Evolutionary conservation across 2,797 vertebrate genomes (phyloP), one percentile per base, ranked within the genome.

Genomic region (Fringilla coelebs): DNA sequence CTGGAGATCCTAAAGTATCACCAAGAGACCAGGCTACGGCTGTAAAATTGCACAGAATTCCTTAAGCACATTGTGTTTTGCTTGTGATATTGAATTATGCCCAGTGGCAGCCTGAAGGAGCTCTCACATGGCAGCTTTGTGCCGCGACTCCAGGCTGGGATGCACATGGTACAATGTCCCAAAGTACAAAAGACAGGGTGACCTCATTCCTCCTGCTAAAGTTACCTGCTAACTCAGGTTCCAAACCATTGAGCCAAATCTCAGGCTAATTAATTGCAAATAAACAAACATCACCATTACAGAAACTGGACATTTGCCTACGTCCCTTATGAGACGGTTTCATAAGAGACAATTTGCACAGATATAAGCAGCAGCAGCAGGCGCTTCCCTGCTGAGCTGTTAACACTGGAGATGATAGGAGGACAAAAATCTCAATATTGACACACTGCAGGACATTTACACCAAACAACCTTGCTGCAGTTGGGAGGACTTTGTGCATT

Each of bases 181-280:
- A 51, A 65, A 62, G 54, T 34, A 72, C 1, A 6, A 84, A n/a
- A 96, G 29, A 72, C 67, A 48, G n/a, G 13, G 40, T 70, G 76
- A 88, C 67, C 77, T 92, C 80, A 65, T 74, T 93, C 40, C 51
- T 84, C 60, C 82, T 86, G 36, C 62, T 63, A 22, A 90, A 92
- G 83, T 78, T 86, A 86, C 46, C 61, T 88, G 54, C 52, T 89
- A 92, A 83, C 70, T 66, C 66, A 36, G 66, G 49, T 78, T 91
- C 72, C 66, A 88, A 91, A 66, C 41, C 76, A 81, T 0, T 80
- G 80, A 91, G 48, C 25, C 58, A 86, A 62, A 86, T 93, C 66
- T 70, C 31, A 13, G 41, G 34, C 45, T 80, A 94, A 94, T 88
- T 93, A 93, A 90, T 94, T 90, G 89, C 66, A 93, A 93, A 90